Percentiles rank a stretch among this genome's conserved stretches.
phyloP scores from a whole-genome alignment of 2,797 vertebrate genomes.

The Chaunax sp. region DNA sequence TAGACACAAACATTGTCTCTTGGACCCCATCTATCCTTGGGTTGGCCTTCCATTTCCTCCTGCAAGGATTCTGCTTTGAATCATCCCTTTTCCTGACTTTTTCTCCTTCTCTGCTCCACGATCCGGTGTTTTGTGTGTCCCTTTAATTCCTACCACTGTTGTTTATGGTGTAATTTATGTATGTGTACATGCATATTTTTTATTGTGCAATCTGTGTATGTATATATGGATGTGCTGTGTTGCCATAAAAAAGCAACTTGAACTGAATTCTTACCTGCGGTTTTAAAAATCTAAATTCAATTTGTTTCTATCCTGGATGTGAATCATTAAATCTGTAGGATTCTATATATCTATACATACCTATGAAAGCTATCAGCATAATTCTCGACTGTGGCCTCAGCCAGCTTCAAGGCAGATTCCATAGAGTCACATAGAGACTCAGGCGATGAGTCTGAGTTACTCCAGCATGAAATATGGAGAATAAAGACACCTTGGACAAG shows the following conservation, averaged over 20 bases:
- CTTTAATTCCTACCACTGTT: no score
- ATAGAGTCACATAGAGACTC: constrained; percentile 50
- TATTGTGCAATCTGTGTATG: no score
- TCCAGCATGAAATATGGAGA: constrained; percentile 60
- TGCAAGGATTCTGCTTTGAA: constrained; percentile 11
- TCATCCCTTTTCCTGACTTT: constrained; percentile 8
- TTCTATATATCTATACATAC: neutral
- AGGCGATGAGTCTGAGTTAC: constrained; percentile 62
- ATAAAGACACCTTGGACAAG: constrained; percentile 52
- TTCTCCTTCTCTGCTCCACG: constrained; percentile 13
- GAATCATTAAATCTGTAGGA: neutral
- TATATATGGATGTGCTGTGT: neutral
- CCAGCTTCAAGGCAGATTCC: constrained; percentile 29
- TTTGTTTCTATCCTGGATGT: neutral
- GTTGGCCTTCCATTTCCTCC: constrained; percentile 2
- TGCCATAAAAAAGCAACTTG: constrained; percentile 1
- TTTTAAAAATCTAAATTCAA: constrained; percentile 9
- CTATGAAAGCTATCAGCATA: constrained; percentile 38
- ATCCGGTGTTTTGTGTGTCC: no score
- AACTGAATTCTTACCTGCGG: neutral
- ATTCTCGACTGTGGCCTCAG: constrained; percentile 29
- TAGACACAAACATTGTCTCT: constrained; percentile 50
- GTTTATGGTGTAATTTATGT: no score
- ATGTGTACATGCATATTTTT: no score
- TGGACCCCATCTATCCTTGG: constrained; percentile 46